Percentiles rank a stretch among this genome's conserved stretches.
Conservation (phyloP, 2,797 vertebrate genomes). For the Phrynocephalus guinanensis region DNA sequence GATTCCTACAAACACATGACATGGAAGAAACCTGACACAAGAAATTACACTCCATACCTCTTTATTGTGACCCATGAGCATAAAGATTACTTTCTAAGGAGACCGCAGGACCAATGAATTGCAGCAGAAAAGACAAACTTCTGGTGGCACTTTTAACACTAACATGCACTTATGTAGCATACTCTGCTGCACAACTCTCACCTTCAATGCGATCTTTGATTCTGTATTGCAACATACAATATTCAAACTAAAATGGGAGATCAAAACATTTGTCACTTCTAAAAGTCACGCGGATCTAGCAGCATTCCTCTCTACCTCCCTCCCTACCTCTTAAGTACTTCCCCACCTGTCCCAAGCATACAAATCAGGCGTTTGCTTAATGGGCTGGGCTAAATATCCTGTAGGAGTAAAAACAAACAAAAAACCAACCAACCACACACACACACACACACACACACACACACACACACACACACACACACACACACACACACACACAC, state of each 20-base stretch:
- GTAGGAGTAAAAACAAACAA: conserved; percentile 42
- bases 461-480: no score
- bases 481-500: no score
- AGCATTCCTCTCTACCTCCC: conserved; percentile 9
- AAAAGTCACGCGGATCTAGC: background rate
- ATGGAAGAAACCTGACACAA: background rate
- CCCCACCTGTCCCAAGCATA: background rate
- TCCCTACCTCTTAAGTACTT: background rate
- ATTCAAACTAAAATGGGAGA: background rate
- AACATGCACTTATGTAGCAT: background rate
- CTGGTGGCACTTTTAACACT: background rate
- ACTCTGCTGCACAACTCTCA: no score
- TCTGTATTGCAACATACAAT: no score
- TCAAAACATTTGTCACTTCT: background rate
- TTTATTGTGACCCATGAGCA: no score
- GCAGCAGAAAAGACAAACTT: background rate
- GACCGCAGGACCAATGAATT: no score
- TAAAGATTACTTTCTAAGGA: no score
- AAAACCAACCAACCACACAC: no score
- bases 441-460: no score
- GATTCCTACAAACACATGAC: background rate
- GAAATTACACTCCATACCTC: background rate
- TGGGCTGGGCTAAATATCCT: conserved; percentile 57
- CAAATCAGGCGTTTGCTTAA: conserved; percentile 66
- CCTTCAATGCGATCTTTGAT: no score